Evolutionary conservation across 2,113 vertebrate species (phyloP).

Genomic region (Pagrus major): DNA sequence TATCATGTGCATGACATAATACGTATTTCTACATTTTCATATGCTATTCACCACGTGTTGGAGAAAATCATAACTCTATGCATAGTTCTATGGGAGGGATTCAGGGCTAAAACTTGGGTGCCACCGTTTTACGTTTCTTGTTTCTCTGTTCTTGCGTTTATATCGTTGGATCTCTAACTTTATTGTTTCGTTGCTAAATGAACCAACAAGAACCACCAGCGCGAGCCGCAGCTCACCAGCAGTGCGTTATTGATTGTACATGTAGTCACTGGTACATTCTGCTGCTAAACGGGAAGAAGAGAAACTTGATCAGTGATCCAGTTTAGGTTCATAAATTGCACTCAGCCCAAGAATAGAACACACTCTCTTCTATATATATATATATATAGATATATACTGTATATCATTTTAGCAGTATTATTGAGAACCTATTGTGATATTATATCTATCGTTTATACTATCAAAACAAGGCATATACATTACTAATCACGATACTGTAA

Average conservation of each 20-base stretch:
- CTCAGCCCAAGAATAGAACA: constrained; percentile 74
- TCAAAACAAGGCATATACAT: constrained; percentile 78
- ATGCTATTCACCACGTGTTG: constrained; percentile 10
- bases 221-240: background rate
- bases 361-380: constrained; percentile 42
- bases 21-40: constrained; percentile 11
- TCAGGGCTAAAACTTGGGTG: constrained; percentile 49
- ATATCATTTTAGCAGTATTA: constrained; percentile 62
- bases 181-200: constrained; percentile 14
- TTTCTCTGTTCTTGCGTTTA: constrained; percentile 43
- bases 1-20: constrained; percentile 29
- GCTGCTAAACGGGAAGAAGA: constrained; percentile 53
- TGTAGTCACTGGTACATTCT: constrained; percentile 45
- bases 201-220: constrained; percentile 5
- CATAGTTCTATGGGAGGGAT: constrained; percentile 76
- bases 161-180: constrained; percentile 1
- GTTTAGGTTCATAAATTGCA: constrained; percentile 78
- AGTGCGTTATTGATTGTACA: constrained; percentile 53
- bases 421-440: constrained; percentile 61
- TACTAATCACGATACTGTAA: constrained; percentile 77
- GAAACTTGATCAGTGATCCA: constrained; percentile 60
- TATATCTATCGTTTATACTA: constrained; percentile 70
- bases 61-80: constrained; percentile 60
- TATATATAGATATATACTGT: constrained; percentile 36
- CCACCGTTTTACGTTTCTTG: constrained; percentile 50